Base-by-base conservation (phyloP, 1,140 invertebrate genomes). In the Bombus confusus region DNA sequence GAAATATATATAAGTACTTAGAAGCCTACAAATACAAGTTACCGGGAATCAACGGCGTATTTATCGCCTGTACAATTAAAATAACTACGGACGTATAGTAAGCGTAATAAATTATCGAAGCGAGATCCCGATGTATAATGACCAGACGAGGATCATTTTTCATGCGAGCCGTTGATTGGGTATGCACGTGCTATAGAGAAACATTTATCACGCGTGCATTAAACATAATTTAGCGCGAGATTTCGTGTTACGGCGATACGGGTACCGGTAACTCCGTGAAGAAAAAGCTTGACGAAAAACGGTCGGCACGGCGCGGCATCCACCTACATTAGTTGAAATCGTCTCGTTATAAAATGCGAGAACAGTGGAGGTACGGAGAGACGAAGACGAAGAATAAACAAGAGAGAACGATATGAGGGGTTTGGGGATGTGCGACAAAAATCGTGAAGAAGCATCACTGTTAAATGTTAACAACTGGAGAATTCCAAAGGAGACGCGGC, bases 391-490 rank as follows among this genome's bases (percentile, higher is more conserved):
- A 68, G 43, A 75, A 62, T 72, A 62, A 74, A 52, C 62, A 59
- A 71, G 72, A 80, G 57, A 52, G 86, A n/a, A 28, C 18, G 69
- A 79, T 64, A 78, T 8, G 37, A 78, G 73, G 43, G 31, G 75
- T 18, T 69, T 39, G 47, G 66, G 79, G 62, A 81, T 88, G 86
- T 43, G 88, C 83, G 89, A 90, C 75, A 87, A 91, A 90, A 91
- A 91, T 91, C 72, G 83, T 82, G 86, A 79, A 81, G 84, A 69
- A 86, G 91, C 90, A 92, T 92, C 85, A 80, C 86, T 90, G 85
- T 90, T 92, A 91, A 92, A 92, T 91, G 91, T 92, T 92, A 92
- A 92, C 91, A 92, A 92, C 88, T 90, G 77, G 79, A 89, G 90
- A 91, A 92, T 92, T 91, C 91, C 91, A 81, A 86, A 74, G 87